A percentile compares a stretch with the other conserved stretches of the same genome.
Evolutionary conservation across 1,140 invertebrate species (phyloP).

Genomic region (Bathynomus jamesi): DNA sequence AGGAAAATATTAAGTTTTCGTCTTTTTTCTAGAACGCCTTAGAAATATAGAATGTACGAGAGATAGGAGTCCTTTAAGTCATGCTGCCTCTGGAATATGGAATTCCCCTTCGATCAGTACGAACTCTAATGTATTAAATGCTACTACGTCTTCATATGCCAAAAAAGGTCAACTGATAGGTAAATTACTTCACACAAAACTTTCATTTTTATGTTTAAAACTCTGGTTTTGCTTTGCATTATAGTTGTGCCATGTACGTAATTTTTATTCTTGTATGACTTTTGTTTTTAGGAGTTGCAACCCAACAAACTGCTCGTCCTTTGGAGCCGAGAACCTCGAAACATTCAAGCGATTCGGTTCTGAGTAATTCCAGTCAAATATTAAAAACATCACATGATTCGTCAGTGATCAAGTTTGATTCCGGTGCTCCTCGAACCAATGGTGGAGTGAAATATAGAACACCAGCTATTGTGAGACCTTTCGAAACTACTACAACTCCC

Average conservation of each 20-base stretch:
- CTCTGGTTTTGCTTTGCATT: not conserved
- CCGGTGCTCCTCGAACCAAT: not conserved
- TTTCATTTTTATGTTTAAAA: not conserved
- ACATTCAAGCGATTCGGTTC: not conserved
- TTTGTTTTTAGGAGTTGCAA: not conserved
- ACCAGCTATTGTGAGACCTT: not conserved
- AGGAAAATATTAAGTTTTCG: too few species aligned
- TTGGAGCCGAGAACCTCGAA: not conserved
- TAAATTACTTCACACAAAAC: not conserved
- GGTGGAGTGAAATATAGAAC: not conserved
- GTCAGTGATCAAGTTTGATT: not conserved
- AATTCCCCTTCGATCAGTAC: not conserved
- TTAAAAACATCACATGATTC: not conserved
- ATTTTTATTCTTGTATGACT: not conserved
- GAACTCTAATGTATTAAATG: too few species aligned
- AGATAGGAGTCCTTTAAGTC: not conserved
- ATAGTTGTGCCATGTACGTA: not conserved
- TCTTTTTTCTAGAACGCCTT: not conserved
- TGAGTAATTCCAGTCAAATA: not conserved
- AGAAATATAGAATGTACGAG: not conserved
- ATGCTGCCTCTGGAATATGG: not conserved
- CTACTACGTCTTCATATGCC: not conserved
- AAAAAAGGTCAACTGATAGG: not conserved
- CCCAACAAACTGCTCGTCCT: not conserved
- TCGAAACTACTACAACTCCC: not conserved